Conservation (phyloP, 2,113 vertebrate genomes). For the Pteruthius melanotis region DNA sequence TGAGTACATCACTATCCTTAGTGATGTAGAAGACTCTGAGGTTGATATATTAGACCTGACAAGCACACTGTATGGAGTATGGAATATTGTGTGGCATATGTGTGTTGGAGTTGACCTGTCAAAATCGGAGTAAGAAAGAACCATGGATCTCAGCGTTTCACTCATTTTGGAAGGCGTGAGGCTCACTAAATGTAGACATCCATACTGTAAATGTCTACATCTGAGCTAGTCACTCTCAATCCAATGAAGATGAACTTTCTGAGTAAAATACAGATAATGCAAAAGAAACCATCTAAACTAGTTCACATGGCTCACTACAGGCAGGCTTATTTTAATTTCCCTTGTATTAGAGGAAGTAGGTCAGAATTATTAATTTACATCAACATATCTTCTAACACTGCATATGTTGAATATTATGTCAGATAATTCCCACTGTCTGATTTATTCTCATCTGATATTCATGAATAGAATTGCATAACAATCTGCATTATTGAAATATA, state of each 20-base stretch:
- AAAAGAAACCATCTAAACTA: neutral
- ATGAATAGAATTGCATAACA: neutral
- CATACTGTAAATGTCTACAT: neutral
- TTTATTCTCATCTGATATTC: neutral
- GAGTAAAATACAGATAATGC: neutral
- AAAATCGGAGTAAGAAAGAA: neutral
- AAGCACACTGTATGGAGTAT: neutral
- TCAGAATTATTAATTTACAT: neutral
- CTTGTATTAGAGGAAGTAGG: neutral
- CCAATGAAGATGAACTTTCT: neutral
- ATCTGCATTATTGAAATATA: neutral
- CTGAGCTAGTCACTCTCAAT: neutral
- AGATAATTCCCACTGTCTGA: neutral
- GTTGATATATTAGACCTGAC: neutral
- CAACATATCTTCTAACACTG: neutral
- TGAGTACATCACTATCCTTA: no score
- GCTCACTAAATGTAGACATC: neutral
- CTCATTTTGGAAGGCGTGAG: neutral
- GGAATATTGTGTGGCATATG: neutral
- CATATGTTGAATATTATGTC: neutral
- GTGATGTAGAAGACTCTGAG: neutral
- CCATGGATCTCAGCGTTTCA: neutral
- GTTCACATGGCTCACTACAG: neutral
- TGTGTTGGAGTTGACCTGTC: neutral
- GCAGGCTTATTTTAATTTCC: neutral